Evolutionary conservation across 2,797 vertebrate species (phyloP), one percentile per base, ranked within the genome.

Genomic region (Nyctibius grandis): DNA sequence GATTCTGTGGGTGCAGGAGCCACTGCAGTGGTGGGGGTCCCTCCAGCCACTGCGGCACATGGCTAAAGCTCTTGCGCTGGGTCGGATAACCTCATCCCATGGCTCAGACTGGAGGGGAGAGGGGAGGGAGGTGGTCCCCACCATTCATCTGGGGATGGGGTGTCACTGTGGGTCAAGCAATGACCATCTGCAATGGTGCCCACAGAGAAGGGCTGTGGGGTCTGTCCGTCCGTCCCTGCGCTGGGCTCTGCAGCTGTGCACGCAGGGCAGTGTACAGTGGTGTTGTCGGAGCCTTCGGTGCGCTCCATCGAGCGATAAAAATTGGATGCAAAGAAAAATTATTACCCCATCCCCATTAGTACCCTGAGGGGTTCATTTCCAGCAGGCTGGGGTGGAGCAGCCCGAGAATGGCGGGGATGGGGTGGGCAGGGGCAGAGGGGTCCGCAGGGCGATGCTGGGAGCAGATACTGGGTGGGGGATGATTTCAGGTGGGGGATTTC

Each of bases 171-270:
- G 29, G 65, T 26, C 5, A 15, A 73, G 44, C 2, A 9, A 19
- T 19, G 42, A 40, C 12, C 25, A 2, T 67, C 45, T 67, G 59
- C 29, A 44, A 13, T 1, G 2, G 29, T 72, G 53, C 33, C 70
- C 38, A 65, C 21, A 20, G 85, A 84, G 26, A 21, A 45, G 65
- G 31, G 59, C 64, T 38, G 11, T 36, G 36, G 81, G 31, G 12
- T 81, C 76, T 0, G 2, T 63, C 48, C 26, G 56, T 63, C 60
- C 0, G 9, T 54, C 51, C 0, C 5, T 54, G 51, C 0, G 2
- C 65, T 5, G 23, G 50, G 29, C 61, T 47, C 11, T 5, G 53
- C 0, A 1, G 69, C 85, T 60, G 26, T 23, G 38, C 15, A 17
- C 36, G 48, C 23, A n/a, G 38, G 31, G 44, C 1, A 0, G 19